Evolutionary conservation across 1,140 invertebrate species (phyloP), one percentile per base, ranked within the genome.

Genomic region (Brachionus koreanus): DNA sequence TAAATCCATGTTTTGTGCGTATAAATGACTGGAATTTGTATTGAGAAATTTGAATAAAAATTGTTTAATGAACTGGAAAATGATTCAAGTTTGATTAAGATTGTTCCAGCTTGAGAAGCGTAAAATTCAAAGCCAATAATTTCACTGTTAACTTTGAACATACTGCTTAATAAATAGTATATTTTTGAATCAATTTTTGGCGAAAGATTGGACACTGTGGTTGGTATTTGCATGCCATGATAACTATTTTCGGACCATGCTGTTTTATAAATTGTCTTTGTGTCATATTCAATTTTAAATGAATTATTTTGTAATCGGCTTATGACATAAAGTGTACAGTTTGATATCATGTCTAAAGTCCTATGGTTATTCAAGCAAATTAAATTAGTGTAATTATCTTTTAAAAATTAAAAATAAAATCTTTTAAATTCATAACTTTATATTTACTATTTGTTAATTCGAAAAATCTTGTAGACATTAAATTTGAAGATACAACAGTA

Each of bases 101-200:
- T 25, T 4, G 25, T 13, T 33, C 65, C 65, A 35, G 25, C n/a
- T 35, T 33, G 13, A 33, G 65, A 67, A 12, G 33, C 65, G 13
- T 67, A 67, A 67, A 67, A 67, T 35, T 67, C 65, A 67, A 67
- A 67, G 13, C 65, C 65, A 39, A 67, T 67, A n/a, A 67, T 29
- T 16, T 67, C 13, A 7, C 29, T 33, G 33, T n/a, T 35, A 4
- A 67, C 12, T 67, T 35, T 67, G 16, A 67, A 67, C 7, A 29
- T 25, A 67, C 9, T 37, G 16, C 33, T 67, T 35, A 67, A 33
- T 16, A 67, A 67, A 67, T 67, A 67, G 33, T 67, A 67, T 3
- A 63, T n/a, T 25, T 63, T 25, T 29, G 57, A 3, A 33, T 9
- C 25, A 63, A 63, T 10, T 16, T 6, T 33, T 16, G 19, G 16